These are phyloP conservation scores for Orchesella cincta DNA, from an alignment of 1,140 invertebrate species.

Conservation along the genomic window DNA sequence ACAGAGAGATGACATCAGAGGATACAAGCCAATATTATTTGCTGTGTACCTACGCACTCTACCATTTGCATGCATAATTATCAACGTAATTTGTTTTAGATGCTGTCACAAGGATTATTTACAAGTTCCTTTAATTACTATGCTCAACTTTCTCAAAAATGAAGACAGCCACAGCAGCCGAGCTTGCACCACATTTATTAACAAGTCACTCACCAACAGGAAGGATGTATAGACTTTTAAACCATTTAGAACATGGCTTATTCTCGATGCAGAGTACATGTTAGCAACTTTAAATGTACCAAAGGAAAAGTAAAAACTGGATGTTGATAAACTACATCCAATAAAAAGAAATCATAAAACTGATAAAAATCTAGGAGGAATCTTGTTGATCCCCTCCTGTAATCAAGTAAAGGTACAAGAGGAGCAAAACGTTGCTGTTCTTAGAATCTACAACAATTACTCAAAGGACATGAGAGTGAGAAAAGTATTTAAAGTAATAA, in stretches of 20 bases:
- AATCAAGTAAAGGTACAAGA: no score
- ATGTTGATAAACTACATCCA: background rate
- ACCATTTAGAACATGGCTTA: background rate
- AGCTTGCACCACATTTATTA: background rate
- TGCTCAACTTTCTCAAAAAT: constrained; percentile 26
- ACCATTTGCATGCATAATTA: background rate
- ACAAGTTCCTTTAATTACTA: constrained; percentile 21
- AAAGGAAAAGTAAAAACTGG: background rate
- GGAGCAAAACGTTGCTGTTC: no score
- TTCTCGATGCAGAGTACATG: background rate
- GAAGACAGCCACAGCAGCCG: background rate
- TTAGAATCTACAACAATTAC: no score
- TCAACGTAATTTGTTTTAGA: background rate
- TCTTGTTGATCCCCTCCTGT: no score
- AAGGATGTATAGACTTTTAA: constrained; percentile 20
- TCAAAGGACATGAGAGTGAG: background rate
- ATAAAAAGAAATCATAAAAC: background rate
- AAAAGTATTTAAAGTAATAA: background rate
- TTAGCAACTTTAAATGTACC: background rate
- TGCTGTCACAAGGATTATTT: constrained; percentile 20
- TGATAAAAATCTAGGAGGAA: background rate
- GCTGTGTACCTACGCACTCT: no score
- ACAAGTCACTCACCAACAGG: constrained; percentile 8
- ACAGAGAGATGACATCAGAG: no score
- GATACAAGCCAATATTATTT: no score